Percentiles rank a stretch among this genome's conserved stretches.
phyloP scores from a whole-genome alignment of 2,888 invertebrate species.

The Ormyrus rosae region DNA sequence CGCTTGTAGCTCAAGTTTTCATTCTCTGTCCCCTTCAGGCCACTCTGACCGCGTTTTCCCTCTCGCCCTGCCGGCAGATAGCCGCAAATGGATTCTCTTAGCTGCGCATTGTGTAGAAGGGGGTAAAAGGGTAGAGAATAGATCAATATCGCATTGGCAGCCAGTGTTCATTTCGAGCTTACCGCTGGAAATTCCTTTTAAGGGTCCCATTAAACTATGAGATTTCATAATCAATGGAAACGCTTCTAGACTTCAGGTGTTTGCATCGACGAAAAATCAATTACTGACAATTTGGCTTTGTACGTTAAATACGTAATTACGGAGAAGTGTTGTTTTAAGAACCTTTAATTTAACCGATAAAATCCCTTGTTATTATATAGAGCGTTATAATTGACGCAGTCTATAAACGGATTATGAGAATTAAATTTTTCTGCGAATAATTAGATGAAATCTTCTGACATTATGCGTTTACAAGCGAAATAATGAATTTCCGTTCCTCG shows the following conservation, averaged over 20 bases:
- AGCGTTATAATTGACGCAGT: too few relatives aligned
- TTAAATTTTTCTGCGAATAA: too few relatives aligned
- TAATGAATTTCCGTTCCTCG: too few relatives aligned
- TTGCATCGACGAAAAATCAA: too few relatives aligned
- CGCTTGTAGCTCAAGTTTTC: not conserved
- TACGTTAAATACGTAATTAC: too few relatives aligned
- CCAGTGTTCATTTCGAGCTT: conserved; percentile 38
- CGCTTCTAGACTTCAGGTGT: not conserved
- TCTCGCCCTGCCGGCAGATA: not conserved
- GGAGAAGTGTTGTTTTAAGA: too few relatives aligned
- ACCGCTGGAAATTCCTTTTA: conserved; percentile 40
- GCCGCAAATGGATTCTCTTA: conserved; percentile 51
- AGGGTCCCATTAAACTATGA: conserved; percentile 6
- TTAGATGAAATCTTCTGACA: too few relatives aligned
- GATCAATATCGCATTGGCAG: conserved; percentile 51
- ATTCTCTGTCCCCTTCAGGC: conserved; percentile 3
- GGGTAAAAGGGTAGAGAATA: not conserved
- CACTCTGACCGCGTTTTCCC: not conserved
- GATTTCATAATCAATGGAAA: conserved; percentile 33
- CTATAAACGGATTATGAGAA: too few relatives aligned
- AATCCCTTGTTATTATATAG: too few relatives aligned
- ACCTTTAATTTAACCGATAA: too few relatives aligned
- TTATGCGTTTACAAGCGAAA: too few relatives aligned
- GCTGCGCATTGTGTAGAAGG: conserved; percentile 16
- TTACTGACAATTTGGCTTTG: too few relatives aligned